phyloP scores from a whole-genome alignment of 2,888 invertebrate genomes.

The Tachina grossa region DNA sequence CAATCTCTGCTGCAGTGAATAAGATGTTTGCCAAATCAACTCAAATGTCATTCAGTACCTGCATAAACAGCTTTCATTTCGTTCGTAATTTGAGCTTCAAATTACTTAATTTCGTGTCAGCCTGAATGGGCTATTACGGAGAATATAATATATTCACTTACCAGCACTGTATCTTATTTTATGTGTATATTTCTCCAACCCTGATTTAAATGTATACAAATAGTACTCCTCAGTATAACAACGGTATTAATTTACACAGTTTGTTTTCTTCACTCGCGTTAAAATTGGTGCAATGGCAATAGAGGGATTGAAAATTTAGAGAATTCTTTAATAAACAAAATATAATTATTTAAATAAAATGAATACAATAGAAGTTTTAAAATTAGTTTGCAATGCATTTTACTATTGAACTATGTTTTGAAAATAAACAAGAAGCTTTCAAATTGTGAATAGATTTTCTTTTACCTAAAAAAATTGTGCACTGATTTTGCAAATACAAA shows the following conservation, averaged over 20 bases:
- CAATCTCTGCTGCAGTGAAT: no score
- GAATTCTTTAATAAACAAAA: slow-evolving; percentile 21
- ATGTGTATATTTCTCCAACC: neutral
- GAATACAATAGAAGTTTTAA: neutral
- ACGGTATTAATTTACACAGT: neutral
- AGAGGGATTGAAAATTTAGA: slow-evolving; percentile 4
- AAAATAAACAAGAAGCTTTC: neutral
- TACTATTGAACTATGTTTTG: slow-evolving; percentile 1
- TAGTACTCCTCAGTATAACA: neutral
- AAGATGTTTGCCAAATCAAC: no score
- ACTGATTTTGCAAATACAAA: slow-evolving; percentile 52
- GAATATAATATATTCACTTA: neutral
- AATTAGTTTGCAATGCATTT: neutral
- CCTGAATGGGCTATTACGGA: no score
- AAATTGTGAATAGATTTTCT: slow-evolving; percentile 28
- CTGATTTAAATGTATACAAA: neutral
- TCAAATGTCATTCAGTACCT: no score
- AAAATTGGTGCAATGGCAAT: slow-evolving; percentile 49
- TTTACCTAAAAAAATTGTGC: slow-evolving; percentile 31
- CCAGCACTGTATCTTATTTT: slow-evolving; percentile 18
- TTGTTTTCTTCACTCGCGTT: slow-evolving; percentile 4
- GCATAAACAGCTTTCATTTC: no score
- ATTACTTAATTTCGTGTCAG: no score
- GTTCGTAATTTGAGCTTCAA: no score
- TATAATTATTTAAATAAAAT: slow-evolving; percentile 18